These are phyloP conservation scores for Bibio marci DNA, from an alignment of 2,888 invertebrate genomes.

Conservation along the genomic window DNA sequence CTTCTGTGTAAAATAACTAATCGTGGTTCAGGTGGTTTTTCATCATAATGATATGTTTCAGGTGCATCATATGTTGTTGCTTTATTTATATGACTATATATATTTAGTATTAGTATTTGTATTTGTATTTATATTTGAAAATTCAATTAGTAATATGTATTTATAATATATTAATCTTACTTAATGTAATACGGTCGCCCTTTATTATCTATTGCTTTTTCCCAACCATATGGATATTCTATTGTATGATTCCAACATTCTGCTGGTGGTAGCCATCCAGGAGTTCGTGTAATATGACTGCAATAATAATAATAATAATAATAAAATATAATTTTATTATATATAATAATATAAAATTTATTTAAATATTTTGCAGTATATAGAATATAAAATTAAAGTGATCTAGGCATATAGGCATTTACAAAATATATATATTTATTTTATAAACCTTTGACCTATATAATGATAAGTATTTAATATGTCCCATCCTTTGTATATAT, in stretches of 20 bases:
- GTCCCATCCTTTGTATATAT: too few relatives aligned
- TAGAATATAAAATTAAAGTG: too few relatives aligned
- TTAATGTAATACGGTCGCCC: constrained; percentile 66
- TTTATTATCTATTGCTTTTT: constrained; percentile 66
- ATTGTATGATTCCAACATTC: constrained; percentile 57
- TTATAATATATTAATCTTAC: too few relatives aligned
- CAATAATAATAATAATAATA: constrained; percentile 21
- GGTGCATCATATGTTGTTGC: constrained; percentile 88
- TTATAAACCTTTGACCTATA: too few relatives aligned
- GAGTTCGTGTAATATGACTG: constrained; percentile 68
- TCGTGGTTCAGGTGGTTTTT: constrained; percentile 64
- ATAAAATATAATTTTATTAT: not conserved
- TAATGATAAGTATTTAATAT: too few relatives aligned
- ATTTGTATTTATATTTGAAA: too few relatives aligned
- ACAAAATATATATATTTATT: too few relatives aligned
- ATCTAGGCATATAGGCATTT: too few relatives aligned
- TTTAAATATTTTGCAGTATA: too few relatives aligned
- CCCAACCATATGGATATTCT: constrained; percentile 80
- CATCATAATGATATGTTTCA: constrained; percentile 37
- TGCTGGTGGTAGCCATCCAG: constrained; percentile 77
- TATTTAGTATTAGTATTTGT: constrained; percentile 10
- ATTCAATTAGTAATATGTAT: too few relatives aligned
- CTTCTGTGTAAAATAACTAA: constrained; percentile 58
- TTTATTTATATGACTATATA: constrained; percentile 60
- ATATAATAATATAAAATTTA: not conserved